Base-by-base conservation (phyloP, 2,113 vertebrate species). In the Aspiorhynchus laticeps region DNA sequence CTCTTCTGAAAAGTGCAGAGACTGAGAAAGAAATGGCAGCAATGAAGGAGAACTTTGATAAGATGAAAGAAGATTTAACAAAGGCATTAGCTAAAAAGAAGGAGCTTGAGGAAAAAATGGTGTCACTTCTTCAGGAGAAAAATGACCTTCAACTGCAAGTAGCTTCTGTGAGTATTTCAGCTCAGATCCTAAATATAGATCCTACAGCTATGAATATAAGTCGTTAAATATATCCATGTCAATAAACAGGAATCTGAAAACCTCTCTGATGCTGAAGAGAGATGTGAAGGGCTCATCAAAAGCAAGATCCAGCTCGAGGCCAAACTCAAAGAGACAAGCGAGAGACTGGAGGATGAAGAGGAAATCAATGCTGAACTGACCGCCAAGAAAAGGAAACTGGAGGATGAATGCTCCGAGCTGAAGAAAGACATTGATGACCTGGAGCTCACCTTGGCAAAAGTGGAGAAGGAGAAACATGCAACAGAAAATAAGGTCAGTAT, bases 271-370 rank as follows among this genome's bases (percentile, higher is more conserved):
- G 90, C 90, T 84, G 90, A 91, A 75, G 90, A 91, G 61, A 89
- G 90, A 43, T 91, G 90, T 88, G 90, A 89, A 67, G 90, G 90
- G 63, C 85, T 91, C 36, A 91, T 91, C 21, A 91, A 91, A 79
- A 91, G 88, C 83, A 91, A 91, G 86, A 91, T 91, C 83, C 90
- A 91, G 76, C 88, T 89, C 41, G 88, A 91, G 71, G 90, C 90
- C 38, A 91, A 88, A 87, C 88, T 91, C 79, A 91, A 91, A 43
- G 90, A 91, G 85, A 87, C 87, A 38, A 88, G 71, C 75, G 95
- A 96, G 79, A 93, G 95, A 80, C 90, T 94, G 0, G 95, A 95
- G 85, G 95, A 96, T 80, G 95, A 96, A 53, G 95, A 96, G 31
- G 94, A 96, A 92, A 94, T 94, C 48, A 93, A 93, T 83, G 91